Conservation (phyloP, 2,113 vertebrate genomes). For the Petromus typicus region DNA sequence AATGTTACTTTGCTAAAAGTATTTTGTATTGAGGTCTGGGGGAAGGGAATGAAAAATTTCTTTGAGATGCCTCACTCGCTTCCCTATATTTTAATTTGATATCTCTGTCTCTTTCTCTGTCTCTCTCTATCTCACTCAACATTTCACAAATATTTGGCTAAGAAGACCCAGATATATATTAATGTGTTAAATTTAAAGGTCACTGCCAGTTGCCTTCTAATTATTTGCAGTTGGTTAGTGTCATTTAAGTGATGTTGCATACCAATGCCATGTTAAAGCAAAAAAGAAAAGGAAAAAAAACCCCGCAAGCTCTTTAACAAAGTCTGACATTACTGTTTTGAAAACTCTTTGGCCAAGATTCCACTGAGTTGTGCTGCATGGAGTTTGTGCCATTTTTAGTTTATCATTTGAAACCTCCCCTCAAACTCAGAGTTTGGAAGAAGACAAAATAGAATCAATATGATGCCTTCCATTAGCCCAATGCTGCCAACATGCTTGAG, state of each 20-base stretch:
- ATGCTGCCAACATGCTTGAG: conserved; percentile 63
- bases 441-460: conserved; percentile 70
- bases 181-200: conserved; percentile 48
- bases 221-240: conserved; percentile 49
- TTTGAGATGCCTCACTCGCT: background rate
- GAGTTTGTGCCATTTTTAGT: conserved; percentile 66
- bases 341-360: background rate
- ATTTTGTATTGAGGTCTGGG: background rate
- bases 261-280: background rate
- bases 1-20: background rate
- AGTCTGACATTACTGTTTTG: conserved; percentile 26
- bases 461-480: conserved; percentile 39
- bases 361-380: conserved; percentile 17
- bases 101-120: background rate
- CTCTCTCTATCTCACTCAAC: background rate
- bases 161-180: background rate
- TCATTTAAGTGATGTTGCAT: conserved; percentile 22
- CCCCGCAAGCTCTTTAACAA: conserved; percentile 7
- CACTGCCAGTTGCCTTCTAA: background rate
- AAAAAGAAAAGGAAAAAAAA: conserved; percentile 21
- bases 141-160: background rate
- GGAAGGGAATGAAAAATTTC: background rate
- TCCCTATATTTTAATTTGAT: background rate
- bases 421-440: conserved; percentile 35
- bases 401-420: conserved; percentile 69